These are phyloP conservation scores for Baryphthengus martii DNA, from an alignment of 2,113 vertebrate genomes.

Conservation along the genomic window DNA sequence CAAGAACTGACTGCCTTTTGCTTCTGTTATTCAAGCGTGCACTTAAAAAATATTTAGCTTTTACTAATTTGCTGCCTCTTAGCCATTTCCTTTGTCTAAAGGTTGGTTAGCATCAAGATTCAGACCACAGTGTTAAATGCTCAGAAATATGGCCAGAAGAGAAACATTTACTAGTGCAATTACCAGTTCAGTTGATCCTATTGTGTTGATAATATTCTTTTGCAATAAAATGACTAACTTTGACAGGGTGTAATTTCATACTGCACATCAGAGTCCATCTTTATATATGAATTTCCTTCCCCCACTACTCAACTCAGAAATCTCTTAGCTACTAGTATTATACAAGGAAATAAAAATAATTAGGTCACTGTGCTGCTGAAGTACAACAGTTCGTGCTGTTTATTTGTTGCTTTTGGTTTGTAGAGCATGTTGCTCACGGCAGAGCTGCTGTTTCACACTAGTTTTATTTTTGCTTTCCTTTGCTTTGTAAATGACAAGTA, in stretches of 20 bases:
- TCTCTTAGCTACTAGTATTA: not conserved
- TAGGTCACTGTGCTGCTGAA: not conserved
- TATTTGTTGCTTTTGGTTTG: not conserved
- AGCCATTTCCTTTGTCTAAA: not conserved
- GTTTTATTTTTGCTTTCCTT: not conserved
- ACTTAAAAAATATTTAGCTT: not conserved
- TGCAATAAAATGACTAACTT: not conserved
- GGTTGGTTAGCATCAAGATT: not conserved
- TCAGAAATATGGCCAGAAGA: not conserved
- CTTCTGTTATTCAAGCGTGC: not conserved
- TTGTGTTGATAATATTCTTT: not conserved
- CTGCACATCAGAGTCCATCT: not conserved
- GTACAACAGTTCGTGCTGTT: not conserved
- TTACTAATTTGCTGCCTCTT: not conserved
- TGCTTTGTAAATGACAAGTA: not conserved
- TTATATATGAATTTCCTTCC: not conserved
- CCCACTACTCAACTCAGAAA: not conserved
- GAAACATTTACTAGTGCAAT: not conserved
- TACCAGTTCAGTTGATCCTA: not conserved
- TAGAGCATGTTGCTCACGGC: not conserved
- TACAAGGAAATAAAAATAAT: not conserved
- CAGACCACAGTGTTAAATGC: accelerated
- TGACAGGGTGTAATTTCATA: not conserved
- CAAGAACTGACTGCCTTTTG: not conserved
- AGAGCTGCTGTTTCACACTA: not conserved